Conservation (phyloP, 2,888 invertebrate species). For the Venusia cambrica region DNA sequence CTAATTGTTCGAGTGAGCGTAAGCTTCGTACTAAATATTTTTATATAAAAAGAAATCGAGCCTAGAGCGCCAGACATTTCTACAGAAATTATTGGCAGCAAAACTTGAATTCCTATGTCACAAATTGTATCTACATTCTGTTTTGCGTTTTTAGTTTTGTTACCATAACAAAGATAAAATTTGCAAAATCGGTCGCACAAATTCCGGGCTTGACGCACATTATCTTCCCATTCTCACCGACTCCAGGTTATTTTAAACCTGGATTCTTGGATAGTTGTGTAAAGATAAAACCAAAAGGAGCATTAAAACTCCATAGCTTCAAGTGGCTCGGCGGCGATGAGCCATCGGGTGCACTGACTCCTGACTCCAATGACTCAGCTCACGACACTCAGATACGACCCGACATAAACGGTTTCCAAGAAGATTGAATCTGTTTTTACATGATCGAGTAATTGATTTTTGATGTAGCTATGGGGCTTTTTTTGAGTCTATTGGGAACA, state of each 20-base stretch:
- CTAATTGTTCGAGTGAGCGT: constrained; percentile 67
- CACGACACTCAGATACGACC: constrained; percentile 30
- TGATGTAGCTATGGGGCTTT: constrained; percentile 10
- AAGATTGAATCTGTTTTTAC: constrained; percentile 25
- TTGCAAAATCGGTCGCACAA: too few relatives aligned
- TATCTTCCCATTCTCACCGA: too few relatives aligned
- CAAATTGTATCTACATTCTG: too few relatives aligned
- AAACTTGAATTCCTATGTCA: too few relatives aligned
- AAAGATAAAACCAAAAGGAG: neutral
- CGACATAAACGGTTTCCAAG: constrained; percentile 25
- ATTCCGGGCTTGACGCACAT: too few relatives aligned
- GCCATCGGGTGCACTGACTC: constrained; percentile 35
- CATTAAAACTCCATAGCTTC: neutral
- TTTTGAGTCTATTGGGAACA: neutral
- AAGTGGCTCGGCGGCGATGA: constrained; percentile 16
- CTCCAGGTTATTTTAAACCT: too few relatives aligned
- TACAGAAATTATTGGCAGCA: too few relatives aligned
- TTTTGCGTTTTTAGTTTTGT: too few relatives aligned
- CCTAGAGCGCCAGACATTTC: too few relatives aligned
- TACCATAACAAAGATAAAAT: too few relatives aligned
- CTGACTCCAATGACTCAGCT: constrained; percentile 33
- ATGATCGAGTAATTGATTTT: constrained; percentile 20
- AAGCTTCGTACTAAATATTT: constrained; percentile 65
- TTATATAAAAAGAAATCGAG: constrained; percentile 60
- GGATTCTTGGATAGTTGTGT: too few relatives aligned